Evolutionary conservation across 2,113 vertebrate genomes (phyloP).

Genomic region (Gobio gobio): DNA sequence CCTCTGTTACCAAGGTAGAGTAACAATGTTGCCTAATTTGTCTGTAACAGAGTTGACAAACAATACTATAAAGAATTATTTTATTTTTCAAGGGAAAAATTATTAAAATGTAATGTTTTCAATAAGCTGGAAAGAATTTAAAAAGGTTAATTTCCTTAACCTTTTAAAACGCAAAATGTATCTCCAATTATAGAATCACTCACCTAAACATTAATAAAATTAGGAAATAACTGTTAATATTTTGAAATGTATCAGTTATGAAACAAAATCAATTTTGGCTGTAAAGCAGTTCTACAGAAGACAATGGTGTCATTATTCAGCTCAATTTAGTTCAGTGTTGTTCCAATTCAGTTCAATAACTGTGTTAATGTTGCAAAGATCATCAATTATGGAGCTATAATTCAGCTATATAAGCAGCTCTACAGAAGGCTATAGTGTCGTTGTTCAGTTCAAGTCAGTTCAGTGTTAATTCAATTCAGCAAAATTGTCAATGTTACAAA

Average conservation of each 20-base stretch:
- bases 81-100: too few relatives aligned
- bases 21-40: too few relatives aligned
- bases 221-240: background rate
- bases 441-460: background rate
- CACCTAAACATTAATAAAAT: background rate
- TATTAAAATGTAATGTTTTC: too few relatives aligned
- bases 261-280: background rate
- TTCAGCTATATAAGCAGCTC: background rate
- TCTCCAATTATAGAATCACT: too few relatives aligned
- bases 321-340: background rate
- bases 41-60: too few relatives aligned
- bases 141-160: too few relatives aligned
- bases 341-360: background rate
- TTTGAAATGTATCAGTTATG: background rate
- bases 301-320: background rate
- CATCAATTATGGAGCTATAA: background rate
- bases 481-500: background rate
- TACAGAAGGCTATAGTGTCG: background rate
- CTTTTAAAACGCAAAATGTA: too few relatives aligned
- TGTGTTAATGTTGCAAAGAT: background rate
- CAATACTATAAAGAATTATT: too few relatives aligned
- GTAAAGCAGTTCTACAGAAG: background rate
- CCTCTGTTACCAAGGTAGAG: too few relatives aligned
- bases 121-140: too few relatives aligned
- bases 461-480: background rate